phyloP scores from a whole-genome alignment of 2,797 vertebrate species.

The Onychomys leucogaster region DNA sequence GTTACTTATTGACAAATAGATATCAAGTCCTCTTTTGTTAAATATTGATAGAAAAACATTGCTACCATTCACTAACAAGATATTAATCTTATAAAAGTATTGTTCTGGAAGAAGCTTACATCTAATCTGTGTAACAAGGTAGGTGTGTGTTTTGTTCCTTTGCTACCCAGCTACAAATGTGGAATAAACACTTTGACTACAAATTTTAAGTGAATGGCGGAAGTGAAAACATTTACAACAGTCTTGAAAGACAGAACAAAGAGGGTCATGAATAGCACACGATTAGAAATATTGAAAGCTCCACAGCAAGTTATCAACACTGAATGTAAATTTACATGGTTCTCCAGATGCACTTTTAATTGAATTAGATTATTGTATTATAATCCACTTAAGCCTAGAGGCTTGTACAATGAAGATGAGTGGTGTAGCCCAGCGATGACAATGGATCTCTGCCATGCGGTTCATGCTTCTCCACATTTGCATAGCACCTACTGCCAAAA shows the following conservation, averaged over 20 bases:
- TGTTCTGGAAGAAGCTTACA: conserved; percentile 23
- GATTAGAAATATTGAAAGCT: conserved; percentile 55
- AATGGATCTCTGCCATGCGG: background rate
- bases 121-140: conserved; percentile 11
- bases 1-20: conserved; percentile 82
- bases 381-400: conserved; percentile 72
- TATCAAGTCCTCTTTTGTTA: conserved; percentile 77
- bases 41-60: conserved; percentile 79
- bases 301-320: conserved; percentile 60
- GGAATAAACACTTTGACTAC: conserved; percentile 40
- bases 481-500: conserved; percentile 43
- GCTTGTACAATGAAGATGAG: conserved; percentile 43
- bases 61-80: conserved; percentile 42
- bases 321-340: conserved; percentile 65
- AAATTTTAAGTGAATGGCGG: conserved; percentile 35
- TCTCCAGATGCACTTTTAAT: conserved; percentile 76
- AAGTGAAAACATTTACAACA: conserved; percentile 3
- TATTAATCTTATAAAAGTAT: conserved; percentile 35
- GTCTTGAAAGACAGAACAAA: background rate
- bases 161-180: background rate
- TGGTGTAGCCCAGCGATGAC: background rate
- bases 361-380: conserved; percentile 74
- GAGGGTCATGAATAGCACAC: conserved; percentile 28
- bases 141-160: background rate
- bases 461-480: conserved; percentile 45